Conservation (phyloP, 2,888 invertebrate species). For the Ormia ochracea region DNA sequence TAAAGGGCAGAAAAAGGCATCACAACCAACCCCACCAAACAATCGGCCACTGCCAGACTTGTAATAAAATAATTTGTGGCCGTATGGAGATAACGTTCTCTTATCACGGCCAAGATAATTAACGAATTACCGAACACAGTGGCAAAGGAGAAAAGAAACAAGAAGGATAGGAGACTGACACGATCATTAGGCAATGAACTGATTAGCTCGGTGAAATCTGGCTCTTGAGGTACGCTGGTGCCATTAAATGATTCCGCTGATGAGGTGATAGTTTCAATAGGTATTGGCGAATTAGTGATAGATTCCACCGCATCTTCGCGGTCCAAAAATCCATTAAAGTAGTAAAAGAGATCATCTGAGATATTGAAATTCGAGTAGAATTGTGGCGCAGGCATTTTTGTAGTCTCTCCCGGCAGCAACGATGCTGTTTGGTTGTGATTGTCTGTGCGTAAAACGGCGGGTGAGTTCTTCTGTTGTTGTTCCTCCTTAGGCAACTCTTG, state of each 20-base stretch:
- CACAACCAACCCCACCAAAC: conserved; percentile 95
- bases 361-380: conserved; percentile 74
- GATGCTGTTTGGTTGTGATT: conserved; percentile 65
- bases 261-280: conserved; percentile 59
- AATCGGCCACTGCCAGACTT: conserved; percentile 96
- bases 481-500: conserved; percentile 8
- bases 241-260: conserved; percentile 52
- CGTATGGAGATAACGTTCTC: conserved; percentile 95
- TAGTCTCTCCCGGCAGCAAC: conserved; percentile 5
- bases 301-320: conserved; percentile 36
- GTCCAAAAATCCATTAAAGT: conserved; percentile 71
- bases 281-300: conserved; percentile 58
- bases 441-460: conserved; percentile 62
- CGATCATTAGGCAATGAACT: conserved; percentile 82
- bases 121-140: conserved; percentile 97
- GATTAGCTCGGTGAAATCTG: conserved; percentile 74
- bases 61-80: conserved; percentile 99
- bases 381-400: conserved; percentile 64
- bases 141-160: conserved; percentile 91
- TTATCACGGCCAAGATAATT: conserved; percentile 94
- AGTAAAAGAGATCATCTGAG: conserved; percentile 74
- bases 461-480: conserved; percentile 41
- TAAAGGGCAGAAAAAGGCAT: conserved; percentile 98
- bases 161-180: conserved; percentile 86
- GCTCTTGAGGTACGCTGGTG: conserved; percentile 69